Evolutionary conservation across 2,113 vertebrate genomes (phyloP), one percentile per base, ranked within the genome.

Genomic region (Blennius ocellaris): DNA sequence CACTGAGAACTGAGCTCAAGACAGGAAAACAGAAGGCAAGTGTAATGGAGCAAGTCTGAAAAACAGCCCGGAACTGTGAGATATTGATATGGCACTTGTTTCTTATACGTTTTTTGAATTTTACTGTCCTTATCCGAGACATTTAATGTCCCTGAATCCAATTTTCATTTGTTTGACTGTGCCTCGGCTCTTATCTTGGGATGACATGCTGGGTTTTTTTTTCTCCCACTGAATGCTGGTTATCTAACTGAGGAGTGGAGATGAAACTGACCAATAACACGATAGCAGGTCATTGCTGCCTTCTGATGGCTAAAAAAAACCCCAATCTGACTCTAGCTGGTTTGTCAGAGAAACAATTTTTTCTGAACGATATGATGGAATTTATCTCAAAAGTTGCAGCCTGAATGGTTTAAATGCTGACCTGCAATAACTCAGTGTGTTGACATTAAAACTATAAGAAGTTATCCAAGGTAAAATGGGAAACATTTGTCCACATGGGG

Each of bases 211-310:
- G 55, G n/a, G n/a, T n/a, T n/a, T n/a, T 69, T 43, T 81, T 69
- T 66, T 30, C 21, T 45, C 17, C 62, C 15, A 44, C 45, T 70
- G 30, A 75, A 70, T 45, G 40, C 47, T 72, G 59, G 59, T 62
- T 69, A 70, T 85, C 79, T 60, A 43, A 51, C 47, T 7, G 3
- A 43, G 37, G 30, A 69, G 52, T 21, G 41, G 15, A 66, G 77
- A 76, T 80, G 51, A 74, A 66, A 67, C 39, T 60, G 15, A 38
- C 64, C 64, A 77, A 73, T 52, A 69, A 67, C 30, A 69, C 49
- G 15, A 6, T 50, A 69, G 49, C 53, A 47, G 60, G 15, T 44
- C 40, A 43, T 47, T 44, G 12, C 11, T 70, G 30, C 56, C 41
- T 2, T 12, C 53, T 48, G 5, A 70, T 38, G 6, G 40, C 16